Evolutionary conservation across 2,113 vertebrate species (phyloP).

Genomic region (Cheilinus undulatus): DNA sequence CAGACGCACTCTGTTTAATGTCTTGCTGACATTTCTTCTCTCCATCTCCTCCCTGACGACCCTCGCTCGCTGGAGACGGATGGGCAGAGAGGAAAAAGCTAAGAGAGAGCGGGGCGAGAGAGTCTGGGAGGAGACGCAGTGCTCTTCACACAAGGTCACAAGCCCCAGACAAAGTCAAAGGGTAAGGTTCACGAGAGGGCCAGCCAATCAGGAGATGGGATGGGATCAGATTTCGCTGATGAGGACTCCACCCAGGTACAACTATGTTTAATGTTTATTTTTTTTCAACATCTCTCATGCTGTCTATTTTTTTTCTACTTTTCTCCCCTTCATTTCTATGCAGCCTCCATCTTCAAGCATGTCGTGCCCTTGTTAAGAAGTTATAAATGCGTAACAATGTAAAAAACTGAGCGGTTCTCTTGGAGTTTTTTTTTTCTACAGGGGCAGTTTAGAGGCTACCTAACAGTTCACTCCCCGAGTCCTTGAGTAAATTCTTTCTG

Average conservation of each 20-base stretch:
- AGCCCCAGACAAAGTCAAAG: slow-evolving; percentile 84
- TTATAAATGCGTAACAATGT: not conserved
- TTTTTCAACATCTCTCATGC: not conserved
- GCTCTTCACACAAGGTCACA: slow-evolving; percentile 80
- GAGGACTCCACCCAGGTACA: slow-evolving; percentile 12
- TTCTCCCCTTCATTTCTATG: not conserved
- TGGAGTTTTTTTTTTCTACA: slow-evolving; percentile 37
- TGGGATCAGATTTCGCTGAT: slow-evolving; percentile 75
- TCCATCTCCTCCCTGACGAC: slow-evolving; percentile 62
- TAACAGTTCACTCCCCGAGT: slow-evolving; percentile 65
- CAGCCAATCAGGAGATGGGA: slow-evolving; percentile 73
- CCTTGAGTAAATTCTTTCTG: slow-evolving; percentile 79
- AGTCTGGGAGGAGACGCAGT: slow-evolving; percentile 59
- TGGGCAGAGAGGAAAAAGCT: slow-evolving; percentile 53
- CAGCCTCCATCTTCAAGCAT: slow-evolving; percentile 13
- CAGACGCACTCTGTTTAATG: slow-evolving; percentile 85
- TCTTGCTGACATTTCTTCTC: slow-evolving; percentile 87
- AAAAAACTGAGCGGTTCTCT: slow-evolving; percentile 18
- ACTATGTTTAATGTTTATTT: not conserved
- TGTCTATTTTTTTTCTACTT: slow-evolving; percentile 2
- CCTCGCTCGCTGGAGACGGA: slow-evolving; percentile 60
- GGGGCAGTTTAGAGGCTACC: slow-evolving; percentile 67
- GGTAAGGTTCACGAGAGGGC: slow-evolving; percentile 82
- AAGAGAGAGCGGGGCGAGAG: slow-evolving; percentile 17
- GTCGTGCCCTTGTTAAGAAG: slow-evolving; percentile 8